Percentiles rank a stretch among this genome's conserved stretches.
Conservation (phyloP, 2,888 invertebrate species). For the Electrophaes corylata region DNA sequence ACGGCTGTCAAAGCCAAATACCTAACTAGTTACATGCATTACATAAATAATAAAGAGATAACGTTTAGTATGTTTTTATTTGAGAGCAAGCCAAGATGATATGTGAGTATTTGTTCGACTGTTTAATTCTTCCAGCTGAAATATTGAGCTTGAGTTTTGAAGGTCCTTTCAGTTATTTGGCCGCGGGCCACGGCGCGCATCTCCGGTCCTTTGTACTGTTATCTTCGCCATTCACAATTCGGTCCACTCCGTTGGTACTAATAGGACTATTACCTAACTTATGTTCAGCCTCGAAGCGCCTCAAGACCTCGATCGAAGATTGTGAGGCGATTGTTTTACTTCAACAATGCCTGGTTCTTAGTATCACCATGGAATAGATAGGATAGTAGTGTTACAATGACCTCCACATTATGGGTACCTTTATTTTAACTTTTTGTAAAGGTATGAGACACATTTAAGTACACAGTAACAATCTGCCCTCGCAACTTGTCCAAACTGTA, state of each 20-base stretch:
- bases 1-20: too few relatives aligned
- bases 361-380: constrained; percentile 22
- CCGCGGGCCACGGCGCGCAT: constrained; percentile 63
- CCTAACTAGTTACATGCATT: too few relatives aligned
- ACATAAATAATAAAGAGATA: too few relatives aligned
- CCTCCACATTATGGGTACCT: constrained; percentile 3
- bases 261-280: constrained; percentile 47
- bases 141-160: constrained; percentile 37
- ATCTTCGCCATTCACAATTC: constrained; percentile 81
- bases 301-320: constrained; percentile 42
- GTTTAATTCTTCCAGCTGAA: background rate
- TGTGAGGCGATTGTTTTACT: constrained; percentile 47
- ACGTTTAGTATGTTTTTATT: too few relatives aligned
- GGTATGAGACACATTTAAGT: background rate
- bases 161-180: constrained; percentile 60
- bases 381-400: constrained; percentile 9
- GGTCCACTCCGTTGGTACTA: constrained; percentile 57
- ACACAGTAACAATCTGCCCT: too few relatives aligned
- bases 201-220: constrained; percentile 79
- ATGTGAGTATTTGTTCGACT: background rate
- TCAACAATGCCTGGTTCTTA: constrained; percentile 42
- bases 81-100: too few relatives aligned
- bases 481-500: too few relatives aligned
- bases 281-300: constrained; percentile 43
- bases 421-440: background rate